A percentile compares a stretch with the other conserved stretches of the same genome.
Conservation (phyloP, 2,888 invertebrate species). For the Eilema griseolum region DNA sequence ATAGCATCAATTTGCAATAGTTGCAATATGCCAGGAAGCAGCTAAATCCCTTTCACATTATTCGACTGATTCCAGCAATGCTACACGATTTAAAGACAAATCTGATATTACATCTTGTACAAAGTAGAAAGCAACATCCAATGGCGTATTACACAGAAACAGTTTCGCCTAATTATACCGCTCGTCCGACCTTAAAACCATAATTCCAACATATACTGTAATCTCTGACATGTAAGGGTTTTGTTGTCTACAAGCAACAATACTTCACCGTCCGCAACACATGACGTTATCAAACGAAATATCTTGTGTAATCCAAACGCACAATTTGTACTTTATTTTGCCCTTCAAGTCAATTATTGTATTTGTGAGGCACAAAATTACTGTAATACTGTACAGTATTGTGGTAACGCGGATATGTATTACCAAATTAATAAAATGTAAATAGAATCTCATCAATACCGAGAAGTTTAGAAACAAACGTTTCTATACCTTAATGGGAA, state of each 20-base stretch:
- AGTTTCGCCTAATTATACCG: neutral
- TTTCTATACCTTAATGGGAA: no score
- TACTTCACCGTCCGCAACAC: neutral
- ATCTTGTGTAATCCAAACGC: slow-evolving; percentile 38
- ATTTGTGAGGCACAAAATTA: slow-evolving; percentile 48
- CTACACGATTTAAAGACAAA: neutral
- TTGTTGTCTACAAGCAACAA: neutral
- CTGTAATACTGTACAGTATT: slow-evolving; percentile 43
- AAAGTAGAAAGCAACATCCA: neutral
- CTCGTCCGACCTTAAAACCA: neutral
- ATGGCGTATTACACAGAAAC: neutral
- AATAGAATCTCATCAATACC: neutral
- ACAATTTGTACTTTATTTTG: slow-evolving; percentile 41
- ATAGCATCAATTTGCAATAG: neutral
- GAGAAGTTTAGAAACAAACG: no score
- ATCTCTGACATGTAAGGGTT: slow-evolving; percentile 6
- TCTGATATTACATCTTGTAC: neutral
- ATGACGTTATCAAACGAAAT: slow-evolving; percentile 7
- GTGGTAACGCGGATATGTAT: slow-evolving; percentile 38
- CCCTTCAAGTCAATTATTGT: slow-evolving; percentile 34
- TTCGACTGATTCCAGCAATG: neutral
- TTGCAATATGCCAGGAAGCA: neutral
- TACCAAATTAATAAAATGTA: slow-evolving; percentile 24
- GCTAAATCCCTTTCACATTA: neutral
- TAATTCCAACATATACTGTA: neutral